Evolutionary conservation across 2,888 invertebrate species (phyloP).

Genomic region (Furcula furcula): DNA sequence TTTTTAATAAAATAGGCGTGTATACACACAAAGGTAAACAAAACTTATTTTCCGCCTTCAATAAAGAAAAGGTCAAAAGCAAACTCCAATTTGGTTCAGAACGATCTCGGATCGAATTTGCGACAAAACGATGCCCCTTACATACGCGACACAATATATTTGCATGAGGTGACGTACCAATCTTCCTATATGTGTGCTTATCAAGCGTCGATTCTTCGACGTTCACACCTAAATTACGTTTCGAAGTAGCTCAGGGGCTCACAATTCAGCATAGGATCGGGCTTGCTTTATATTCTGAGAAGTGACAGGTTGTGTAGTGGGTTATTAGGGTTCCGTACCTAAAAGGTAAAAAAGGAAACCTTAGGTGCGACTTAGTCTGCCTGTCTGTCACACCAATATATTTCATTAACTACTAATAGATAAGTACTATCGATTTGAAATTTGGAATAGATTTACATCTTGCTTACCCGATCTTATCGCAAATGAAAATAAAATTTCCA

Average conservation of each 20-base stretch:
- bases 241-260: conserved; percentile 30
- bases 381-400: too few relatives aligned
- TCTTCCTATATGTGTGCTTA: conserved; percentile 56
- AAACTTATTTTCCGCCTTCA: conserved; percentile 42
- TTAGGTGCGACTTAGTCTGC: too few relatives aligned
- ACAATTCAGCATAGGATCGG: too few relatives aligned
- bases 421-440: too few relatives aligned
- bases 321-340: too few relatives aligned
- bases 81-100: conserved; percentile 50
- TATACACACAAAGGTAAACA: conserved; percentile 22
- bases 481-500: too few relatives aligned
- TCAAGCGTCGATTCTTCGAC: conserved; percentile 53
- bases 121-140: conserved; percentile 25
- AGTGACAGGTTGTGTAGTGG: too few relatives aligned
- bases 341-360: too few relatives aligned
- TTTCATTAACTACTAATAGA: too few relatives aligned
- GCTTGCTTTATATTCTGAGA: neutral
- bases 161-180: conserved; percentile 50
- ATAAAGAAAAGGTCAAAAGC: conserved; percentile 57
- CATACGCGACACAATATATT: conserved; percentile 35
- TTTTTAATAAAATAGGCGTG: neutral
- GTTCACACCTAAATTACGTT: conserved; percentile 52
- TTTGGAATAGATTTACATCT: too few relatives aligned
- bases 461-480: too few relatives aligned
- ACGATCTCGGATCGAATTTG: conserved; percentile 58